Percentiles rank a stretch among this genome's conserved stretches.
These are phyloP conservation scores for Archilochus colubris DNA, from an alignment of 2,113 vertebrate species.

Conservation along the genomic window DNA sequence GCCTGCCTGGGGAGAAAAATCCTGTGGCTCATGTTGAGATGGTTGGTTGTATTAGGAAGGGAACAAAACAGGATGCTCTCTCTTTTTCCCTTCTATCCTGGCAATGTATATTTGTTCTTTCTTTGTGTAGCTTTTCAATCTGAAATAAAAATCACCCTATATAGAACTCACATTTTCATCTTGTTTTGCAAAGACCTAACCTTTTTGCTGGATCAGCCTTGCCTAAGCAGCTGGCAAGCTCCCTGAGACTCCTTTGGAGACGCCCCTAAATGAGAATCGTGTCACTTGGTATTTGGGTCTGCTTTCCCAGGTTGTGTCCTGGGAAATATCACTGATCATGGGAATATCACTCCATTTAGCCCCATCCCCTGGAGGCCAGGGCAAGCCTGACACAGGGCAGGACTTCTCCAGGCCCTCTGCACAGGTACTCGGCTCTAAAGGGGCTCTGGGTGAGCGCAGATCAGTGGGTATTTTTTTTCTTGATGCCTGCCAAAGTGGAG, in stretches of 20 bases:
- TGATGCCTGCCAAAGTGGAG: background rate
- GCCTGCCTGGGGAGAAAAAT: background rate
- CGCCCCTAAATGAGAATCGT: background rate
- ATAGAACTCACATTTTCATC: background rate
- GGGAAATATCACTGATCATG: background rate
- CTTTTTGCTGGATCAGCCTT: background rate
- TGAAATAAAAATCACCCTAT: constrained; percentile 57
- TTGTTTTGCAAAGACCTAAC: background rate
- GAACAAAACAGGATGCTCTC: background rate
- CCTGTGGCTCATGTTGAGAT: background rate
- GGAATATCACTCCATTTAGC: background rate
- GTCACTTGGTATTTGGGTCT: background rate
- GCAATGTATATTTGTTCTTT: constrained; percentile 17
- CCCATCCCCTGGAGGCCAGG: background rate
- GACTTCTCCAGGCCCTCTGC: background rate
- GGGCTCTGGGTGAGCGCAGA: background rate
- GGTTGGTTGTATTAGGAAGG: background rate
- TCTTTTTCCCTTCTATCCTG: background rate
- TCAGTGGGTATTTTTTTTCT: background rate
- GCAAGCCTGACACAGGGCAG: accelerated
- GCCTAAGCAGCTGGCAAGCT: background rate
- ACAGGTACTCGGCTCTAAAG: background rate
- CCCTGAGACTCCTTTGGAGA: background rate
- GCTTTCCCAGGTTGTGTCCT: background rate
- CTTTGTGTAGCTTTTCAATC: constrained; percentile 39